Percentiles rank a stretch among this genome's conserved stretches.
Conservation (phyloP, 2,888 invertebrate species). For the Cerastis rubricosa region DNA sequence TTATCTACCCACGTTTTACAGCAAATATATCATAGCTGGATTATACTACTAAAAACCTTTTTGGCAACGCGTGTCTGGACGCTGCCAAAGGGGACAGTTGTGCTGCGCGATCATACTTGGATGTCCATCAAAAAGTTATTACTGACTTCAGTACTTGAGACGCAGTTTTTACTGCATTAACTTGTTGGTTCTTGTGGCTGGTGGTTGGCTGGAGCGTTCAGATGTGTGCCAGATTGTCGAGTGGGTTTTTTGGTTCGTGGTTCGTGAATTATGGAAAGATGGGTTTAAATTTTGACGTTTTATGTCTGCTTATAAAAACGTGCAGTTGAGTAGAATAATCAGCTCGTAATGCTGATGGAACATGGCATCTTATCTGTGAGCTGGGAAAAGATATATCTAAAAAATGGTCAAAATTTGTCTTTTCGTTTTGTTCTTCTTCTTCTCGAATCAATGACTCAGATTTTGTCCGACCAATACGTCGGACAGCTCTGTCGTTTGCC, state of each 20-base stretch:
- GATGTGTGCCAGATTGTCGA: slow-evolving; percentile 58
- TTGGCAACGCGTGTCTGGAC: slow-evolving; percentile 62
- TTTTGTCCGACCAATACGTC: too few relatives aligned
- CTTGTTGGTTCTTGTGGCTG: slow-evolving; percentile 47
- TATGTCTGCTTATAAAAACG: background rate
- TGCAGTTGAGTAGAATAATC: background rate
- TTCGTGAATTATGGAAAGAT: slow-evolving; percentile 22
- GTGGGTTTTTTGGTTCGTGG: slow-evolving; percentile 34
- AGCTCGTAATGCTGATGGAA: background rate
- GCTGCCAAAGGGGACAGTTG: slow-evolving; percentile 73
- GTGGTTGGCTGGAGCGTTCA: slow-evolving; percentile 29
- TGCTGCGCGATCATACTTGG: slow-evolving; percentile 70
- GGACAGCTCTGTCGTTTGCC: too few relatives aligned
- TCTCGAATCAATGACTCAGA: too few relatives aligned
- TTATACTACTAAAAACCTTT: slow-evolving; percentile 67
- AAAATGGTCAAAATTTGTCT: background rate
- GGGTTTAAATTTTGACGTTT: slow-evolving; percentile 11
- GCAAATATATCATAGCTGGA: slow-evolving; percentile 61
- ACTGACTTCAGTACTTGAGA: slow-evolving; percentile 57
- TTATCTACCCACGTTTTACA: slow-evolving; percentile 53
- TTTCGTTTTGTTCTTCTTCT: background rate
- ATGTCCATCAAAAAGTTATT: slow-evolving; percentile 75
- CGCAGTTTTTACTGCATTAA: slow-evolving; percentile 63
- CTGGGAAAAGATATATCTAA: background rate
- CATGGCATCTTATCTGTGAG: background rate